Evolutionary conservation across 2,113 vertebrate genomes (phyloP).

Genomic region (Pollimyrus isidori): DNA sequence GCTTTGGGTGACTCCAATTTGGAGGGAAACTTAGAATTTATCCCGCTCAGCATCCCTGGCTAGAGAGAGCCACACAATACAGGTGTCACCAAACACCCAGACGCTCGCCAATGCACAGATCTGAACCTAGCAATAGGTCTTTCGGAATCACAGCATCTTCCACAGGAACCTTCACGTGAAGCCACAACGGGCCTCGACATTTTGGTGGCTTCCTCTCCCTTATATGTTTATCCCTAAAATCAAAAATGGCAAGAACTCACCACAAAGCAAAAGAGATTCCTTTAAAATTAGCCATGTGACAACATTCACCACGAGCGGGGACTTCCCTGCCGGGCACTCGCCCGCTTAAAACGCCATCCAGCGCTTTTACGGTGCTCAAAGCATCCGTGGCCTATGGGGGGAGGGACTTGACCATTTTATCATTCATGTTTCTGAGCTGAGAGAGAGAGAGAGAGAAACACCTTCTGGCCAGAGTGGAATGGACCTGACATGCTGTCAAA

Average conservation of each 20-base stretch:
- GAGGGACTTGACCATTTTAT: not conserved
- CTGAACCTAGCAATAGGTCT: slow-evolving; percentile 21
- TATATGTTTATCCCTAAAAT: slow-evolving; percentile 46
- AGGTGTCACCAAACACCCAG: slow-evolving; percentile 46
- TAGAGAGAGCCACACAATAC: slow-evolving; percentile 38
- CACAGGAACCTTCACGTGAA: slow-evolving; percentile 24
- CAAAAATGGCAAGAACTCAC: slow-evolving; percentile 23
- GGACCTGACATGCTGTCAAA: not conserved
- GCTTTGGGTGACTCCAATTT: slow-evolving; percentile 44
- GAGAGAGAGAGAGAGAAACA: not conserved
- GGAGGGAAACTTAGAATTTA: slow-evolving; percentile 36
- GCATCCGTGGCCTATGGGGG: not conserved
- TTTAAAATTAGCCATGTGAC: slow-evolving; percentile 8
- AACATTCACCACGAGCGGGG: not conserved
- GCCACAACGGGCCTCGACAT: slow-evolving; percentile 42
- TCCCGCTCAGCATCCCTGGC: slow-evolving; percentile 25
- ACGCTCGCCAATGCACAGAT: slow-evolving; percentile 38
- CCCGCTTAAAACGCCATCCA: not conserved
- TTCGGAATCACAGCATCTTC: slow-evolving; percentile 22
- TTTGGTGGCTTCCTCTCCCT: slow-evolving; percentile 44
- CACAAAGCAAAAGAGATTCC: not conserved
- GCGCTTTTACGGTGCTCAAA: not conserved
- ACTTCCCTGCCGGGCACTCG: not conserved
- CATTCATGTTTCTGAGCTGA: not conserved
- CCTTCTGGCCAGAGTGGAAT: not conserved